Evolutionary conservation across 2,888 invertebrate species (phyloP).

Genomic region (Anthoptus insignis): DNA sequence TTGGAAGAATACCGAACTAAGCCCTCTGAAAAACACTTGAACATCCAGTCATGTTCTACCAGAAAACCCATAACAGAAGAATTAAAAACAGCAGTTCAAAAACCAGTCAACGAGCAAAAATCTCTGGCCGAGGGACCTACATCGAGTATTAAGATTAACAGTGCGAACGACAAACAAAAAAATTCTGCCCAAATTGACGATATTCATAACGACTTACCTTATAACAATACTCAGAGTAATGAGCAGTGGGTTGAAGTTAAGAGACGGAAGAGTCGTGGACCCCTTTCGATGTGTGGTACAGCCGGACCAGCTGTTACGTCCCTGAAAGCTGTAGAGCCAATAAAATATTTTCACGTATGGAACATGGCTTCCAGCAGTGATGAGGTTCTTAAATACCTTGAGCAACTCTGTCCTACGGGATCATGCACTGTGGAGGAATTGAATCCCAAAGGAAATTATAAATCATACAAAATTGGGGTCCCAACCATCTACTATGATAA

Average conservation of each 20-base stretch:
- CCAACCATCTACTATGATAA: neutral
- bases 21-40: neutral
- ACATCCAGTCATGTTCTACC: neutral
- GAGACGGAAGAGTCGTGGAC: neutral
- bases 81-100: neutral
- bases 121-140: neutral
- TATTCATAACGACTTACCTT: neutral
- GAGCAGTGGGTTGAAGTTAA: conserved; percentile 1
- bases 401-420: conserved; percentile 30
- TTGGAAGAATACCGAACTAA: neutral
- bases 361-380: conserved; percentile 48
- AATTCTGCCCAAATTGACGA: neutral
- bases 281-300: neutral
- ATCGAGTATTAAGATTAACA: neutral
- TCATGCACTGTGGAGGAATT: conserved; percentile 46
- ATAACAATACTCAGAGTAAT: neutral
- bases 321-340: conserved; percentile 44
- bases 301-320: conserved; percentile 10
- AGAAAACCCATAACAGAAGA: neutral
- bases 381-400: conserved; percentile 40
- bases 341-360: conserved; percentile 47
- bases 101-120: neutral
- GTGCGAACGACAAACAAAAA: neutral
- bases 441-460: conserved; percentile 37
- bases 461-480: neutral